A percentile compares a stretch with the other conserved stretches of the same genome.
Conservation (phyloP, 2,113 vertebrate genomes). For the Todiramphus saurophagus region DNA sequence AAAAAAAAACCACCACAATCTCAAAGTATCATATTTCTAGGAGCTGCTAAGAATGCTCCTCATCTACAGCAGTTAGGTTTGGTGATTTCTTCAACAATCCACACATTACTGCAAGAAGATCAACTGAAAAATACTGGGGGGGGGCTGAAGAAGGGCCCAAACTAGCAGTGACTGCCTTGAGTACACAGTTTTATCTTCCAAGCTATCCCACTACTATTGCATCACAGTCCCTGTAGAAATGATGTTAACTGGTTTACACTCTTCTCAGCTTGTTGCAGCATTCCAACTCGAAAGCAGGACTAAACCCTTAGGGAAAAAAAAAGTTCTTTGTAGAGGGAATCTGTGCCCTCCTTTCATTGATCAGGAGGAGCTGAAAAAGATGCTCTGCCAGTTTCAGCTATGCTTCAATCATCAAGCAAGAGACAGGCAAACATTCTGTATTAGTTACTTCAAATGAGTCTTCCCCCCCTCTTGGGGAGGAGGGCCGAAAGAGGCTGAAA, state of each 20-base stretch:
- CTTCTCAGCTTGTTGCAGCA: background rate
- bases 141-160: background rate
- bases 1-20: background rate
- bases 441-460: background rate
- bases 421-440: background rate
- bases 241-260: background rate
- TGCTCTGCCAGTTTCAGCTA: background rate
- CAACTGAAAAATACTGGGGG: background rate
- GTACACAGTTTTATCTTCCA: background rate
- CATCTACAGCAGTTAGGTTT: background rate
- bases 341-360: background rate
- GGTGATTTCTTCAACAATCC: background rate
- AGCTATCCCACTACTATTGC: background rate
- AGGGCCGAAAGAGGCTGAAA: background rate
- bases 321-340: background rate
- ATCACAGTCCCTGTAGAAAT: background rate
- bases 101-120: background rate
- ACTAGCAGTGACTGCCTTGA: background rate
- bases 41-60: background rate
- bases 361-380: background rate
- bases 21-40: background rate
- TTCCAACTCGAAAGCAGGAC: background rate
- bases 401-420: background rate
- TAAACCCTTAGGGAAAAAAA: background rate
- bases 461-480: background rate